These are phyloP conservation scores for Oligia strigilis DNA, from an alignment of 2,888 invertebrate species.

Conservation along the genomic window DNA sequence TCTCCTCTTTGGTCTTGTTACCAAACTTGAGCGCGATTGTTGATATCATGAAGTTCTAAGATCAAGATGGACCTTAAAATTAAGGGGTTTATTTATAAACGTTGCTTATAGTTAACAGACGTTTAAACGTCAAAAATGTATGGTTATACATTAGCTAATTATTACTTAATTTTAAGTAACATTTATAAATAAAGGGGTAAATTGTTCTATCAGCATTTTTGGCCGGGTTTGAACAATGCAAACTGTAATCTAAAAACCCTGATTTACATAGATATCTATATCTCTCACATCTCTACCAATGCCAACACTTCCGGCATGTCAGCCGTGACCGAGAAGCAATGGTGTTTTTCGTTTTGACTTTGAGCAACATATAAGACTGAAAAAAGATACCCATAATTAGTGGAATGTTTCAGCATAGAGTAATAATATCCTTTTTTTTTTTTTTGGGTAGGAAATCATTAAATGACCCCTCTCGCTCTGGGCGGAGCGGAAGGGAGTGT, in stretches of 20 bases:
- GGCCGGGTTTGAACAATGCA: not conserved
- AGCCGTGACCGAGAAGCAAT: not conserved
- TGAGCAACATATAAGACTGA: not conserved
- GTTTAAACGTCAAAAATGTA: too few species aligned
- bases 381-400: not conserved
- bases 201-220: too few species aligned
- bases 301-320: conserved; percentile 4
- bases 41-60: not conserved
- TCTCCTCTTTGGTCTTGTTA: not conserved
- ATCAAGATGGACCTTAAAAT: not conserved
- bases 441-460: too few species aligned
- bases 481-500: too few species aligned
- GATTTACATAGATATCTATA: not conserved
- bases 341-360: not conserved
- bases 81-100: too few species aligned
- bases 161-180: too few species aligned
- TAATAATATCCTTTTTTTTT: not conserved
- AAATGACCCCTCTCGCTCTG: too few species aligned
- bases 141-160: too few species aligned
- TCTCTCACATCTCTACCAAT: not conserved
- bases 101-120: too few species aligned
- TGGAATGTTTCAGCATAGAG: too few species aligned
- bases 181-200: too few species aligned
- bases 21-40: not conserved
- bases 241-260: not conserved